These are phyloP conservation scores for Staurois parvus DNA, from an alignment of 2,797 vertebrate species.

Conservation along the genomic window DNA sequence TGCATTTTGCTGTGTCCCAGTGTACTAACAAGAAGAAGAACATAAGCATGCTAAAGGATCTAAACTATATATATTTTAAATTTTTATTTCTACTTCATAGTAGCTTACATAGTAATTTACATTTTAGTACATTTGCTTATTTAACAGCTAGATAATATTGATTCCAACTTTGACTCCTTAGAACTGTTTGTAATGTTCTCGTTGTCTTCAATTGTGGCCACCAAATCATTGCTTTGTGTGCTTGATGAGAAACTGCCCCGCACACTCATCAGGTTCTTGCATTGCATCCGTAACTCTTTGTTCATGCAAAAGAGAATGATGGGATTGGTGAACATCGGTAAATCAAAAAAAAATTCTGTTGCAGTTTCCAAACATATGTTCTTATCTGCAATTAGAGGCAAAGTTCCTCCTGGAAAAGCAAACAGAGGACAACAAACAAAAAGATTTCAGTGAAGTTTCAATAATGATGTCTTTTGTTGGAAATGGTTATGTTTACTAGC, in stretches of 20 bases:
- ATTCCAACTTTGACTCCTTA: constrained; percentile 45
- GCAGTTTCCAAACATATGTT: constrained; percentile 73
- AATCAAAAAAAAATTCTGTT: constrained; percentile 72
- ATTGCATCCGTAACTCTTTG: constrained; percentile 72
- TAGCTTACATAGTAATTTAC: not conserved
- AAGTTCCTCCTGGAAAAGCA: constrained; percentile 67
- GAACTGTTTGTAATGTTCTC: constrained; percentile 2
- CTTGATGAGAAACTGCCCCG: not conserved
- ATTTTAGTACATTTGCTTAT: not conserved
- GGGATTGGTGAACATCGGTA: constrained; percentile 72
- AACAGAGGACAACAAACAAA: not conserved
- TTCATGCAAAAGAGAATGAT: constrained; percentile 76
- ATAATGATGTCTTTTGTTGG: too few species aligned
- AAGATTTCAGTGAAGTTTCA: not conserved
- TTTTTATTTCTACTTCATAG: not conserved
- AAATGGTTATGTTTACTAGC: not conserved
- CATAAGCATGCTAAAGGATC: not conserved
- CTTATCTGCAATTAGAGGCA: constrained; percentile 68
- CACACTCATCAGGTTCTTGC: constrained; percentile 65
- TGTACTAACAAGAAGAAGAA: too few species aligned
- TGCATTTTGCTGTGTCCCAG: too few species aligned
- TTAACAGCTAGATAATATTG: constrained; percentile 8
- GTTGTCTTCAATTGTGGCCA: constrained; percentile 8
- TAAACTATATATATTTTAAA: not conserved
- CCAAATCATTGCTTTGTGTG: not conserved